Evolutionary conservation across 1,140 invertebrate species (phyloP).

Genomic region (Eupristina koningsbergeri): DNA sequence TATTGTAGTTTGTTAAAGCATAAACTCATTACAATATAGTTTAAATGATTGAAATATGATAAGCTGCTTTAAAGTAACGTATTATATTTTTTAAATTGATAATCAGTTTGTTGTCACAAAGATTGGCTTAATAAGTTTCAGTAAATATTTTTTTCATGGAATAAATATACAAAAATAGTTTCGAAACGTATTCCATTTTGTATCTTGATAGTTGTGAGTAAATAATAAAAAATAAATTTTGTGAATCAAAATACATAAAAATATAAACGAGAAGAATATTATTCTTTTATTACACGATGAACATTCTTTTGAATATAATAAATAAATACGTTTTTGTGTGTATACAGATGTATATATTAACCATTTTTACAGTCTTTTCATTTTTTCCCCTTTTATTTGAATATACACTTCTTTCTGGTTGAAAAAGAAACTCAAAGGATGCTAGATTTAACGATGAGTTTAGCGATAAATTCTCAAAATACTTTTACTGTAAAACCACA

Average conservation of each 20-base stretch:
- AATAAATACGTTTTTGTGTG: no score
- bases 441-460: background rate
- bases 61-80: background rate
- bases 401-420: background rate
- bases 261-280: background rate
- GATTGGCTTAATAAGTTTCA: background rate
- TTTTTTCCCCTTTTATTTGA: background rate
- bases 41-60: background rate
- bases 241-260: background rate
- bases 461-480: conserved; percentile 11
- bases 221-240: background rate
- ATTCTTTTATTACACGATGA: background rate
- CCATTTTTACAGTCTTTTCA: background rate
- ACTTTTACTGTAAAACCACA: background rate
- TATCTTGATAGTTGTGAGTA: background rate
- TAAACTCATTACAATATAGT: background rate
- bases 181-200: background rate
- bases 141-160: no score
- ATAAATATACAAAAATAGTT: background rate
- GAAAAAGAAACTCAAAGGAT: background rate
- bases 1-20: background rate
- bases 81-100: background rate
- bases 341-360: background rate
- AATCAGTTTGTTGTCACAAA: background rate
- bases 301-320: background rate